phyloP scores from a whole-genome alignment of 2,113 vertebrate genomes.

The Arizona elegans region DNA sequence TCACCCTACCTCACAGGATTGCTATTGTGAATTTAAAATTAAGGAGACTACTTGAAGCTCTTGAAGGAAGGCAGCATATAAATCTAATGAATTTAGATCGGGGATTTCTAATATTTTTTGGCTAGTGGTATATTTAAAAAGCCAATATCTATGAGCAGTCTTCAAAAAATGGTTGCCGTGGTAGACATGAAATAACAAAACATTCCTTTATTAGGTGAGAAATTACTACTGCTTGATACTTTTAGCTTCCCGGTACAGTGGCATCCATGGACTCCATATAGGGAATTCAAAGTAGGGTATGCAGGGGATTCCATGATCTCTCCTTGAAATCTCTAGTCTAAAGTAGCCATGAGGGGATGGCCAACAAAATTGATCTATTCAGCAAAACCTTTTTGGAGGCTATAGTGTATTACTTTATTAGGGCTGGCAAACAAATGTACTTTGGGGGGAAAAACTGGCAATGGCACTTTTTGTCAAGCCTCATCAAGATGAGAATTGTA shows the following conservation, averaged over 20 bases:
- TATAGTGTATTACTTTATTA: neutral
- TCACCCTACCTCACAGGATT: neutral
- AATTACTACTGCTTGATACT: neutral
- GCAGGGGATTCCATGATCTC: neutral
- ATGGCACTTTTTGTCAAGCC: neutral
- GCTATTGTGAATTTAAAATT: neutral
- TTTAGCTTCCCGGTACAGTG: neutral
- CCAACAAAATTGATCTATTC: neutral
- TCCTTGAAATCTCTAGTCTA: neutral
- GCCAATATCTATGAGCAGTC: neutral
- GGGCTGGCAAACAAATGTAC: neutral
- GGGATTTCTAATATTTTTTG: neutral
- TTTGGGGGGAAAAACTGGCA: neutral
- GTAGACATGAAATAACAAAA: neutral
- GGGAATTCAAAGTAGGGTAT: neutral
- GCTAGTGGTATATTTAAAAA: neutral
- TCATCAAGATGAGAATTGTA: neutral
- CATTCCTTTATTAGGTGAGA: neutral
- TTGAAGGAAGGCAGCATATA: neutral
- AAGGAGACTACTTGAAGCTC: neutral
- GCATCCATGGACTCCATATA: neutral
- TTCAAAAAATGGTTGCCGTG: neutral
- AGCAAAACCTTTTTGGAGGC: neutral
- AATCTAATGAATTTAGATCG: neutral
- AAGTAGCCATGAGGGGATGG: neutral